Evolutionary conservation across 2,888 invertebrate species (phyloP), one percentile per base, ranked within the genome.

Genomic region (Polia nebulosa): DNA sequence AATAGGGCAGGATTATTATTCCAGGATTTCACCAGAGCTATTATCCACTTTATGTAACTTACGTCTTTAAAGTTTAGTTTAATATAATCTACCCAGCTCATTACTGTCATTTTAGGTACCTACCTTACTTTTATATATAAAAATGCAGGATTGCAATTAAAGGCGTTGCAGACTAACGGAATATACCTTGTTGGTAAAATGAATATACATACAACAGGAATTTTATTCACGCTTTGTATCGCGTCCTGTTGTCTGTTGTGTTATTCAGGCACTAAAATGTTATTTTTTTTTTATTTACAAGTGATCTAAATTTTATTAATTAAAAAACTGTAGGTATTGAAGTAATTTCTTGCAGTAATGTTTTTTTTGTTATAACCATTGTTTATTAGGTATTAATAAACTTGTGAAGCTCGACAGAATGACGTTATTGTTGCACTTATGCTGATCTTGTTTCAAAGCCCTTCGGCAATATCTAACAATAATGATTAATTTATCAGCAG

Each of bases 211-310:
- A 59, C 4, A 25, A 36, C 59, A 20, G 36, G 7, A 7, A 57
- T 57, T 8, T 36, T 11, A 15, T 34, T 59, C 62, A 29, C 17
- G 29, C 13, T n/a, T 61, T n/a, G 13, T 29, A 29, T 63, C 7
- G n/a, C n/a, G n/a, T 41, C 6, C 22, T 17, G n/a, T n/a, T 29
- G 9, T 22, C 22, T 29, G 39, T 41, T 41, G n/a, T 45, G 20
- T 20, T 66, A 44, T 27, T 25, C 6, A 45, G 34, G 17, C 2
- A 20, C 34, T 34, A 20, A 44, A 15, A 22, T 44, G 9, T 44
- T 27, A 22, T n/a, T 13, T 22, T 63, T 17, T 34, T 5, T 44
- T 32, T 25, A 44, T 34, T 32, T 3, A 34, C 17, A 15, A 64
- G 15, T 32, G n/a, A 39, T 27, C 3, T 7, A 22, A 22, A 17